These are phyloP conservation scores for Uloborus plumipes DNA, from an alignment of 2,888 invertebrate genomes.

Conservation along the genomic window DNA sequence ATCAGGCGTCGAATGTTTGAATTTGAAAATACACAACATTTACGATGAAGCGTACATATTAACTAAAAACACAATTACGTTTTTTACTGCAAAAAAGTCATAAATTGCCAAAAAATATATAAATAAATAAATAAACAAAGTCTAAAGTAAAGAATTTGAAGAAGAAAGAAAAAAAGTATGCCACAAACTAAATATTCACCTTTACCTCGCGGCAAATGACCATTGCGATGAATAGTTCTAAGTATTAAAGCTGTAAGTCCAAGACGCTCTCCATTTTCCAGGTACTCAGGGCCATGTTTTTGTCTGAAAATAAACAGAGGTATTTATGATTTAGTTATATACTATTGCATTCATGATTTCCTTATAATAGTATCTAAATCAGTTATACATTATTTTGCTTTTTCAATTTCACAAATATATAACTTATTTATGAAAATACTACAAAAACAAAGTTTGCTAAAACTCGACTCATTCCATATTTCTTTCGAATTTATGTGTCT, in stretches of 20 bases:
- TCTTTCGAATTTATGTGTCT: too few relatives aligned
- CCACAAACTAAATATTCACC: constrained; percentile 37
- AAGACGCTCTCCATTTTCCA: constrained; percentile 65
- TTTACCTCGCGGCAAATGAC: constrained; percentile 63
- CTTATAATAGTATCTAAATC: too few relatives aligned
- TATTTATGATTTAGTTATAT: background rate
- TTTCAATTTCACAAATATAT: too few relatives aligned
- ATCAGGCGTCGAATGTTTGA: too few relatives aligned
- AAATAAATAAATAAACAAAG: too few relatives aligned
- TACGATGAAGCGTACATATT: background rate
- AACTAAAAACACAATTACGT: background rate
- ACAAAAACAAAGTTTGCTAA: too few relatives aligned
- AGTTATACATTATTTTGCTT: too few relatives aligned
- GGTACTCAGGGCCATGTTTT: constrained; percentile 53
- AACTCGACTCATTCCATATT: too few relatives aligned
- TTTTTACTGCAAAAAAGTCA: too few relatives aligned
- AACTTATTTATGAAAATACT: too few relatives aligned
- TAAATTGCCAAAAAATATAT: too few relatives aligned
- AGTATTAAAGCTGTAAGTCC: constrained; percentile 66
- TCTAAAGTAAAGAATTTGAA: background rate
- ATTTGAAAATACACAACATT: background rate
- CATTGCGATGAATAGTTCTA: constrained; percentile 66
- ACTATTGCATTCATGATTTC: too few relatives aligned
- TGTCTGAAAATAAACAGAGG: constrained; percentile 23
- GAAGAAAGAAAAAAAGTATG: background rate